Evolutionary conservation across 2,888 invertebrate species (phyloP).

Genomic region (Vesta saturnalis): DNA sequence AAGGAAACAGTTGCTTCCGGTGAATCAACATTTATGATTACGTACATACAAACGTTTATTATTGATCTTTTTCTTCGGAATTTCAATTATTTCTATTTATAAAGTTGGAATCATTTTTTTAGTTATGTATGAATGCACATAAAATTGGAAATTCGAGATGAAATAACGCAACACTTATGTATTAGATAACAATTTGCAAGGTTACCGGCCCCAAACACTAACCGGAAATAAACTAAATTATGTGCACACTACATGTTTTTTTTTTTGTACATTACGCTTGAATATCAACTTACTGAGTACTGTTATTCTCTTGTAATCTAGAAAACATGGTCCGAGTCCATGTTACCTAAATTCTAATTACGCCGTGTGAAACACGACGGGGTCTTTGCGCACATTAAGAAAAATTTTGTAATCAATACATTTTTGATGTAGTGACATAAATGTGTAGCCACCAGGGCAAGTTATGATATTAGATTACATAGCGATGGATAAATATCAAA

Average conservation of each 20-base stretch:
- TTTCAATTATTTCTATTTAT: not conserved
- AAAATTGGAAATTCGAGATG: not conserved
- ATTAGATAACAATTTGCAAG: slow-evolving; percentile 3
- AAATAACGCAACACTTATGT: not conserved
- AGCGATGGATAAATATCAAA: not conserved
- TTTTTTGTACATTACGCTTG: not conserved
- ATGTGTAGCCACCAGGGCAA: not conserved
- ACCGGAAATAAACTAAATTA: slow-evolving; percentile 8
- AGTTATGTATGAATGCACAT: not conserved
- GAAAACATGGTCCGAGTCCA: too few relatives aligned
- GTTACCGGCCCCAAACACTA: slow-evolving; percentile 5
- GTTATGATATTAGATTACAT: not conserved
- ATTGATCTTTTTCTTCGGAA: not conserved
- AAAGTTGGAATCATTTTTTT: not conserved
- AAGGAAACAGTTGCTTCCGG: slow-evolving; percentile 52
- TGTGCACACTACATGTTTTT: not conserved
- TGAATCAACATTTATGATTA: slow-evolving; percentile 47
- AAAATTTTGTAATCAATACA: not conserved
- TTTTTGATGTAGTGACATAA: not conserved
- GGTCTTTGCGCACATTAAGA: not conserved
- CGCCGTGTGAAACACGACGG: not conserved
- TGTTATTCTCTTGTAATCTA: not conserved
- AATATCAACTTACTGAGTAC: not conserved
- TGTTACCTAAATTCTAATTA: too few relatives aligned
- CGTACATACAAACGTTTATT: not conserved